A percentile compares a stretch with the other conserved stretches of the same genome.
Conservation (phyloP, 2,797 vertebrate genomes). For the Centroberyx gerrardi region DNA sequence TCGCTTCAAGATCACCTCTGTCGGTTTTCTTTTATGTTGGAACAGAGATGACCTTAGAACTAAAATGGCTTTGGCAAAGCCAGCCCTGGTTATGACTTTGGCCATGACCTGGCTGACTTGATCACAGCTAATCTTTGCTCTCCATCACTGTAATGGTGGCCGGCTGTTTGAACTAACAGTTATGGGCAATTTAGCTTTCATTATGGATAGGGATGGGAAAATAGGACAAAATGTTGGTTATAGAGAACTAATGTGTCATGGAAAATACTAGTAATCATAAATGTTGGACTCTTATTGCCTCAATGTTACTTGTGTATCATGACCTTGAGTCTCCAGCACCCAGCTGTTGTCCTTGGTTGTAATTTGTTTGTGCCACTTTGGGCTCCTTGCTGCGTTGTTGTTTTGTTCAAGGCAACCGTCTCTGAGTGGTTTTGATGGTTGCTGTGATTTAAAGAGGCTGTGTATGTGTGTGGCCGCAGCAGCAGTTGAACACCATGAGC, state of each 20-base stretch:
- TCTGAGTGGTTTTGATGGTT: constrained; percentile 56
- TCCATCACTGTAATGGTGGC: constrained; percentile 23
- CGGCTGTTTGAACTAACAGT: constrained; percentile 20
- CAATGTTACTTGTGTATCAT: constrained; percentile 15
- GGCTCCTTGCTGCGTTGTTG: constrained; percentile 61
- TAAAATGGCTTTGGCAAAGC: background rate
- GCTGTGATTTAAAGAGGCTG: constrained; percentile 69
- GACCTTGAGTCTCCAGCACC: constrained; percentile 39
- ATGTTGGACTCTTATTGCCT: background rate
- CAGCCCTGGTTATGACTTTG: constrained; percentile 15
- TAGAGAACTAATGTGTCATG: background rate
- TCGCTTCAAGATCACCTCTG: background rate
- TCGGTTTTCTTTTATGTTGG: constrained; percentile 11
- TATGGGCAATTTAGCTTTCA: constrained; percentile 3
- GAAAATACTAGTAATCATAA: constrained; percentile 15
- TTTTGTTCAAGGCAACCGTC: constrained; percentile 72
- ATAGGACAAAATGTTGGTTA: constrained; percentile 16
- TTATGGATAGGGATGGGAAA: background rate
- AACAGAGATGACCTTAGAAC: constrained; percentile 12
- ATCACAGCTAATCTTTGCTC: constrained; percentile 11
- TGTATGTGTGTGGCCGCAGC: constrained; percentile 27
- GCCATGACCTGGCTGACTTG: constrained; percentile 3
- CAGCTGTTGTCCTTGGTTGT: constrained; percentile 35
- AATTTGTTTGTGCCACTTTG: constrained; percentile 60
- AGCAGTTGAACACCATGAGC: constrained; percentile 46